Evolutionary conservation across 2,888 invertebrate species (phyloP).

Genomic region (Cataglyphis cursor): DNA sequence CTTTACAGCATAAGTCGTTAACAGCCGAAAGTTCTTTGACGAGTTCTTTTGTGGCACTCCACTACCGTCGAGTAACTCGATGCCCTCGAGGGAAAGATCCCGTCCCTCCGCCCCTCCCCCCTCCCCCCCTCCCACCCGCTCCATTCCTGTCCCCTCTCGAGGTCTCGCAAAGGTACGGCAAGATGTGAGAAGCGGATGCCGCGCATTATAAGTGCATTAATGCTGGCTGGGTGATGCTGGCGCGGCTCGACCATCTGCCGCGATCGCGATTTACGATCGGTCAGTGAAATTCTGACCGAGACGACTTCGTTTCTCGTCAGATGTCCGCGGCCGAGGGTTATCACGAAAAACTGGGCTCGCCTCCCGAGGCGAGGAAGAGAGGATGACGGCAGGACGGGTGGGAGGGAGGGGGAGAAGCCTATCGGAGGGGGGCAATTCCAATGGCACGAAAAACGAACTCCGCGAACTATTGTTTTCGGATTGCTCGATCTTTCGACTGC

Average conservation of each 20-base stretch:
- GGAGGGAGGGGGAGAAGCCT: background rate
- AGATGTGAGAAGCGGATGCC: slow-evolving; percentile 69
- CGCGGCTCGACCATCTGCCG: slow-evolving; percentile 57
- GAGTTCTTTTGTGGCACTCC: slow-evolving; percentile 29
- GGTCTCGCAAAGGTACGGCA: slow-evolving; percentile 50
- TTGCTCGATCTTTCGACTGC: background rate
- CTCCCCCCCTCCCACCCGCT: too few relatives aligned
- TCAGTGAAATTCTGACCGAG: slow-evolving; percentile 64
- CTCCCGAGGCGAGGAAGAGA: background rate
- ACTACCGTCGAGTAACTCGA: slow-evolving; percentile 34
- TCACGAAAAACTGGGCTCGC: slow-evolving; percentile 45
- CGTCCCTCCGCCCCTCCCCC: too few relatives aligned
- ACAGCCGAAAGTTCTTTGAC: slow-evolving; percentile 27
- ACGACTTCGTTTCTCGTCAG: slow-evolving; percentile 49
- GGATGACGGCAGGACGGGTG: background rate
- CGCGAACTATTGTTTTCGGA: background rate
- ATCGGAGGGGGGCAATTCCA: background rate
- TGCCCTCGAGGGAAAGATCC: slow-evolving; percentile 9
- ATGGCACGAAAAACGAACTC: slow-evolving; percentile 6
- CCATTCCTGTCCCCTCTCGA: background rate
- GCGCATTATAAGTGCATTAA: slow-evolving; percentile 74
- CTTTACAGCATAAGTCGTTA: slow-evolving; percentile 5
- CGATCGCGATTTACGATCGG: slow-evolving; percentile 66
- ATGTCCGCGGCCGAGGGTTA: slow-evolving; percentile 43
- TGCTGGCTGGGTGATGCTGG: slow-evolving; percentile 38